Evolutionary conservation across 2,113 vertebrate species (phyloP).

Genomic region (Stigmatopora nigra): DNA sequence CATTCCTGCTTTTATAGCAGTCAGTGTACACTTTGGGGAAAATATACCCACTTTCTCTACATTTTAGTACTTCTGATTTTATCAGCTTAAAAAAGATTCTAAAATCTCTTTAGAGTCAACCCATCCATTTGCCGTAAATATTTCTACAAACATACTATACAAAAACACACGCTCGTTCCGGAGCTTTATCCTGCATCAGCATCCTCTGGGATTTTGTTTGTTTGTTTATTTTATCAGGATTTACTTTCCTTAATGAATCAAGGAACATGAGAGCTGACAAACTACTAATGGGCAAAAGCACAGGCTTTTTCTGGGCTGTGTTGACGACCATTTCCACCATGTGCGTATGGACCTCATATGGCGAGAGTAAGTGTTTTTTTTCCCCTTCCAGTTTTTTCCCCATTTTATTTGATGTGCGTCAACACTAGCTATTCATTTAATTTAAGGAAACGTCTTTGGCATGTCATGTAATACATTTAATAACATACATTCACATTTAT

Average conservation of each 20-base stretch:
- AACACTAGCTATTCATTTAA: neutral
- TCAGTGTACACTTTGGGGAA: slow-evolving; percentile 41
- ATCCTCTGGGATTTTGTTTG: neutral
- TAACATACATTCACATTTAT: neutral
- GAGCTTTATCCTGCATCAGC: neutral
- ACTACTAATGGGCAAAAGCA: slow-evolving; percentile 76
- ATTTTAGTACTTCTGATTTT: neutral
- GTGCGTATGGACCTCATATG: slow-evolving; percentile 76
- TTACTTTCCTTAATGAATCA: slow-evolving; percentile 45
- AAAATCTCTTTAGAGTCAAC: slow-evolving; percentile 16
- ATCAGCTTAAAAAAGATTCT: slow-evolving; percentile 9
- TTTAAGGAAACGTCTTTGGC: neutral
- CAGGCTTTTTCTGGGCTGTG: slow-evolving; percentile 79
- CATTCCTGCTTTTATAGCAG: slow-evolving; percentile 48
- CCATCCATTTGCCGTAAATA: slow-evolving; percentile 25
- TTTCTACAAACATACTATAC: neutral
- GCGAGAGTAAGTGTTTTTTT: slow-evolving; percentile 80
- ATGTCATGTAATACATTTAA: too few relatives aligned
- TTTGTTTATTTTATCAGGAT: neutral
- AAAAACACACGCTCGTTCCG: neutral
- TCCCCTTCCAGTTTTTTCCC: neutral
- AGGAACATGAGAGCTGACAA: slow-evolving; percentile 78
- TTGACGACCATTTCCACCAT: slow-evolving; percentile 73
- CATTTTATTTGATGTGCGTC: neutral
- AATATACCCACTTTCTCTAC: neutral